Evolutionary conservation across 2,888 invertebrate genomes (phyloP), one percentile per base, ranked within the genome.

Genomic region (Polyommatus icarus): DNA sequence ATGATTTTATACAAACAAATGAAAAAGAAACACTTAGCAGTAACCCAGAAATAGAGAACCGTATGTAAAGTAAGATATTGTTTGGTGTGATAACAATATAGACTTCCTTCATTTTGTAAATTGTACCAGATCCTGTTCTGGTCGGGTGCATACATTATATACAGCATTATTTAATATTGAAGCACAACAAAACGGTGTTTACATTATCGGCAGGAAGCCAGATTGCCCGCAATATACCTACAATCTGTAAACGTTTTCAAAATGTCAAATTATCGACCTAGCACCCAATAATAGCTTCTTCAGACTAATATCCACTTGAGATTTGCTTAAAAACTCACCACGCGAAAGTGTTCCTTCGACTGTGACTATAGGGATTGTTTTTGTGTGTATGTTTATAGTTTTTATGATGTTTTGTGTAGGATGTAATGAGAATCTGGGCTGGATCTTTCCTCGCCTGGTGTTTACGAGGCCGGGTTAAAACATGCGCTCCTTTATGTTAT

Each of bases 161-260:
- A 87, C 87, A 84, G 85, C 80, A 85, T 89, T 88, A 87, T 87
- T 88, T 88, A 87, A 86, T 83, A 87, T 84, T 86, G 85, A 87
- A 87, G 83, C 84, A 82, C 82, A 83, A 85, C 89, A 87, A 92
- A 92, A 87, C 88, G 83, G 83, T 93, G 91, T 93, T 93, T 93
- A 93, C 87, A 89, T 88, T 86, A 91, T 88, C 87, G 86, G 85
- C 92, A 90, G 93, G 92, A 93, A 93, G 88, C 93, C 94, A 93
- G 89, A 93, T 94, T 91, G 93, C 93, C 90, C 83, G 83, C 90
- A 92, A 93, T 92, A 92, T 87, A 87, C 85, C 85, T 86, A 86
- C 84, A 84, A 87, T 92, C 91, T 91, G 91, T 92, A 92, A 93
- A 93, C 93, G 93, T 94, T 91, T 93, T 94, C 92, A 93, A 94